Evolutionary conservation across 2,797 vertebrate species (phyloP).

Genomic region (Spinus olivaceus): DNA sequence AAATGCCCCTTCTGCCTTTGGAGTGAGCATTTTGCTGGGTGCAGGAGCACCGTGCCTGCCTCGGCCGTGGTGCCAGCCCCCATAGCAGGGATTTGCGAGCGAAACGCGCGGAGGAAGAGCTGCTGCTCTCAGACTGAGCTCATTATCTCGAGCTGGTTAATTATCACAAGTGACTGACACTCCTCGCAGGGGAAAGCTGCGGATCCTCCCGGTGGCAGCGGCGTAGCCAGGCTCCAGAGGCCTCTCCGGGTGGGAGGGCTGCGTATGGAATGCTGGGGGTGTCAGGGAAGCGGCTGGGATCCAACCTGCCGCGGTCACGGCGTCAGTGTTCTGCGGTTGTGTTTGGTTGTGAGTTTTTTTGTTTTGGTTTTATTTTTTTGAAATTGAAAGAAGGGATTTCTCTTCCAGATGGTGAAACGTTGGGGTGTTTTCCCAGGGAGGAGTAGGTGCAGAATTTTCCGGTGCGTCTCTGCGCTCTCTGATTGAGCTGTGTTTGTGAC

Average conservation of each 20-base stretch:
- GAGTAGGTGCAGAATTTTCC: not conserved
- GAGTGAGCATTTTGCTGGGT: not conserved
- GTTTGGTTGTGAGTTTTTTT: not conserved
- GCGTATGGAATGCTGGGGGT: not conserved
- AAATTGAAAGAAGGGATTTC: not conserved
- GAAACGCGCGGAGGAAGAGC: not conserved
- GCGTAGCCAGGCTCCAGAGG: not conserved
- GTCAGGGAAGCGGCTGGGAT: fast-evolving
- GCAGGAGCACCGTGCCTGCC: not conserved
- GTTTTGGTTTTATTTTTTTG: not conserved
- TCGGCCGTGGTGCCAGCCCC: fast-evolving
- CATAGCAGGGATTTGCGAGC: not conserved
- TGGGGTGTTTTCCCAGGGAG: not conserved
- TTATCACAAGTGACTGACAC: conserved; percentile 11
- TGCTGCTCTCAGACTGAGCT: not conserved
- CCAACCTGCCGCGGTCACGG: not conserved
- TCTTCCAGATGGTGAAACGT: not conserved
- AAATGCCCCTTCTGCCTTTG: not conserved
- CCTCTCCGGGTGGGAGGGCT: not conserved
- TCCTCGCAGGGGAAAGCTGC: not conserved
- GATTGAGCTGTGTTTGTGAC: not conserved
- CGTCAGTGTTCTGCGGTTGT: fast-evolving
- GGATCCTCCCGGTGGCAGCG: not conserved
- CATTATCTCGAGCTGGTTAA: conserved; percentile 29
- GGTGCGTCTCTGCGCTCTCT: fast-evolving